These are phyloP conservation scores for Conus canariensis DNA, from an alignment of 2,888 invertebrate genomes.

Conservation along the genomic window DNA sequence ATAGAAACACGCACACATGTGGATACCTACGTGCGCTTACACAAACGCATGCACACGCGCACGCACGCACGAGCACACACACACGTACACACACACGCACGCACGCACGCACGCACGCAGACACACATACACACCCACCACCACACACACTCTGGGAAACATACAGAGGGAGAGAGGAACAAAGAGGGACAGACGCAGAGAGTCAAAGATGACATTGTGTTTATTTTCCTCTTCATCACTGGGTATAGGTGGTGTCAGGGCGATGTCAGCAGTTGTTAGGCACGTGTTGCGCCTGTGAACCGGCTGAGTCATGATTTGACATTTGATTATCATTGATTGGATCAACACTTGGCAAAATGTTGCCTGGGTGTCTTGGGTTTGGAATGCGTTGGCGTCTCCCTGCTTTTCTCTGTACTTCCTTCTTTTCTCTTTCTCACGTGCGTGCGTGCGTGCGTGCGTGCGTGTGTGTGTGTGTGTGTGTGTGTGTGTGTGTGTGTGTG, in stretches of 20 bases:
- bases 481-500: no score
- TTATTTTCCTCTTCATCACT: background rate
- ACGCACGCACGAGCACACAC: background rate
- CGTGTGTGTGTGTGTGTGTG: no score
- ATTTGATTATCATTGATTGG: conserved; percentile 8
- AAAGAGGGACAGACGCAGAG: background rate
- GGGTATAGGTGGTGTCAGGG: no score
- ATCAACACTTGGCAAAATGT: background rate
- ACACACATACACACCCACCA: background rate
- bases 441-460: no score
- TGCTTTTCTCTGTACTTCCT: no score
- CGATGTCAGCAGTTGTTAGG: background rate
- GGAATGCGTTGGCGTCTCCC: no score
- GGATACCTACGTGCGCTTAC: background rate
- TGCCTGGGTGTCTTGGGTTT: no score
- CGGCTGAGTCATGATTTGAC: conserved; percentile 7
- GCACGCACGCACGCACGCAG: background rate
- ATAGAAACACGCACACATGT: background rate
- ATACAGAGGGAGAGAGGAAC: background rate
- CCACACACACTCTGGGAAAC: background rate
- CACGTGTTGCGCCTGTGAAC: background rate
- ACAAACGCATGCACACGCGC: background rate
- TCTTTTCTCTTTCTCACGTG: no score
- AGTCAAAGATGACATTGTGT: background rate
- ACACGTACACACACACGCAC: background rate